Conservation (phyloP, 2,888 invertebrate genomes). For the Eubasilissa splendida region DNA sequence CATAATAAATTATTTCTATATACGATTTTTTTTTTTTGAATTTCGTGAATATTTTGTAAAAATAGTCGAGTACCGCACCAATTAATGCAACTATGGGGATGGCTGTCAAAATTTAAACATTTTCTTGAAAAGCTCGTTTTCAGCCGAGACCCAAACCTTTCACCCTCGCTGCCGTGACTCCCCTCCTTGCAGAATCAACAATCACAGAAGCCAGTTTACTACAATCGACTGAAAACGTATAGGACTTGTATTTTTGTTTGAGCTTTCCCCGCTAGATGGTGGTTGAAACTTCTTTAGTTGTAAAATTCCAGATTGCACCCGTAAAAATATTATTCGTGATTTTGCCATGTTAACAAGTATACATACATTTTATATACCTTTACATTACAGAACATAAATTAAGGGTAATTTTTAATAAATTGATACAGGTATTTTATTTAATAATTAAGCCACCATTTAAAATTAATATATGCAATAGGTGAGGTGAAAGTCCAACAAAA, state of each 20-base stretch:
- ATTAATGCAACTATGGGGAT: no score
- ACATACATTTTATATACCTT: neutral
- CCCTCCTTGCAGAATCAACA: slow-evolving; percentile 4
- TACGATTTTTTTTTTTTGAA: neutral
- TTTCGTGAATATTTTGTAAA: neutral
- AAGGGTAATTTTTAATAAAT: no score
- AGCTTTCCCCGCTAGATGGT: slow-evolving; percentile 31
- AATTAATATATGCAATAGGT: no score
- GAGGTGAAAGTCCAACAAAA: no score
- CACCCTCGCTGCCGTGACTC: neutral
- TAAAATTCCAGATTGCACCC: no score
- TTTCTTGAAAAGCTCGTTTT: slow-evolving; percentile 4
- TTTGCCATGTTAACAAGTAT: no score
- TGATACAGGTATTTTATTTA: no score
- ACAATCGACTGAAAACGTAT: slow-evolving; percentile 14
- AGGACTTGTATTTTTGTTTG: slow-evolving; percentile 19
- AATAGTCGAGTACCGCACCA: neutral
- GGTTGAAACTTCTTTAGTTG: neutral
- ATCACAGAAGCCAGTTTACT: neutral
- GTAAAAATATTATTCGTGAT: no score
- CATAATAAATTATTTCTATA: neutral
- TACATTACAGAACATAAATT: neutral
- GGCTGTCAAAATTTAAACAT: no score
- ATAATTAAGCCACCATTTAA: no score
- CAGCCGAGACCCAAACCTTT: slow-evolving; percentile 24